Percentiles rank a stretch among this genome's conserved stretches.
Conservation (phyloP, 2,888 invertebrate species). For the Cistogaster globosa region DNA sequence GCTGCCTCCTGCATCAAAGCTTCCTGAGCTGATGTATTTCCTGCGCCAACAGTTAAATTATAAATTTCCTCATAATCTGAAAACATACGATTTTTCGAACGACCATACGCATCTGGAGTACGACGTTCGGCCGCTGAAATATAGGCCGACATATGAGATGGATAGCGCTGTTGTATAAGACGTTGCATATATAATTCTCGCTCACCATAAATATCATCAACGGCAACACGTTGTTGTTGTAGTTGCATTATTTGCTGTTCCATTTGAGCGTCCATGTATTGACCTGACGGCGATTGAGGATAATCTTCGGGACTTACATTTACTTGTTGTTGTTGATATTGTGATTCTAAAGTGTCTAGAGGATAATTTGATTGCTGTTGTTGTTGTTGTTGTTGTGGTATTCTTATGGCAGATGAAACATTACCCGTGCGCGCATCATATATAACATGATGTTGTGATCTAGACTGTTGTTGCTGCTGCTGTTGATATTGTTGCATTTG, state of each 20-base stretch:
- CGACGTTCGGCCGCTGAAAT: slow-evolving; percentile 86
- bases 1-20: slow-evolving; percentile 78
- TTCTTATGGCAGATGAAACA: slow-evolving; percentile 80
- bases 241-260: slow-evolving; percentile 76
- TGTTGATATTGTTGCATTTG: slow-evolving; percentile 76
- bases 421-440: slow-evolving; percentile 84
- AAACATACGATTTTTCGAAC: slow-evolving; percentile 84
- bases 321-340: slow-evolving; percentile 79
- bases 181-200: slow-evolving; percentile 82
- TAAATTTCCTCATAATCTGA: slow-evolving; percentile 92
- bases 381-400: slow-evolving; percentile 75
- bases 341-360: slow-evolving; percentile 78
- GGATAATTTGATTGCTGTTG: slow-evolving; percentile 75
- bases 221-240: slow-evolving; percentile 74
- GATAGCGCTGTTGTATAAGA: slow-evolving; percentile 80
- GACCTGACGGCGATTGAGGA: slow-evolving; percentile 69
- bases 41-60: slow-evolving; percentile 81
- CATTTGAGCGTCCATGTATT: slow-evolving; percentile 77
- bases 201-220: slow-evolving; percentile 81
- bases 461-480: slow-evolving; percentile 73
- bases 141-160: slow-evolving; percentile 74
- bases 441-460: slow-evolving; percentile 83
- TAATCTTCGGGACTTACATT: slow-evolving; percentile 80
- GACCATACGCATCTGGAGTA: slow-evolving; percentile 92
- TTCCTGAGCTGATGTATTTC: slow-evolving; percentile 78